Evolutionary conservation across 2,113 vertebrate genomes (phyloP).

Genomic region (Pseudorasbora parva): DNA sequence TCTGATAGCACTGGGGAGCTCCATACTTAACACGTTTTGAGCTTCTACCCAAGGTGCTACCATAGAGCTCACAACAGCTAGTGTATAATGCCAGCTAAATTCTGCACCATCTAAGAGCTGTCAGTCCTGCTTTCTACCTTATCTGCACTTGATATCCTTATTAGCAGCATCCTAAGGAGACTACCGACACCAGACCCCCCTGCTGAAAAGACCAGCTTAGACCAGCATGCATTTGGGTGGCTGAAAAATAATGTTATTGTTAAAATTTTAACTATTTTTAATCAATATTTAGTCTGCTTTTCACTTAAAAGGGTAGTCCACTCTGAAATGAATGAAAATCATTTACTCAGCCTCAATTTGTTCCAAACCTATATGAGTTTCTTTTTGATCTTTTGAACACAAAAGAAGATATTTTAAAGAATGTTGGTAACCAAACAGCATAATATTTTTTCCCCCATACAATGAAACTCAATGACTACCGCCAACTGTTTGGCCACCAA

Average conservation of each 20-base stretch:
- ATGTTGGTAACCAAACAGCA: too few species aligned
- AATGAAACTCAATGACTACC: too few species aligned
- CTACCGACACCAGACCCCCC: neutral
- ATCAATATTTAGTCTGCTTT: neutral
- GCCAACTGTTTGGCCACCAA: too few species aligned
- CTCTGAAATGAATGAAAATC: too few species aligned
- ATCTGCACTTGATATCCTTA: neutral
- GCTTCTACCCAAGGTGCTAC: neutral
- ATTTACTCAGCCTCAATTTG: too few species aligned
- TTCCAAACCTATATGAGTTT: too few species aligned
- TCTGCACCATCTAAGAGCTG: neutral
- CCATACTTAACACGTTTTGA: neutral
- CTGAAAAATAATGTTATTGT: neutral
- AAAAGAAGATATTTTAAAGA: too few species aligned
- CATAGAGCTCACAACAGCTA: neutral
- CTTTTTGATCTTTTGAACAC: too few species aligned
- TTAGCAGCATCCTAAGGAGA: neutral
- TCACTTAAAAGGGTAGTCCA: too few species aligned
- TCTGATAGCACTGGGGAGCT: conserved; percentile 30
- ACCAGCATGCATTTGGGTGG: neutral
- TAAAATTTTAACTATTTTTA: too few species aligned
- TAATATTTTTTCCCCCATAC: too few species aligned
- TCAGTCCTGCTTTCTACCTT: neutral
- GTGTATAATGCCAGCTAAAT: neutral
- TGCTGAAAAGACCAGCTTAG: conserved; percentile 1